Evolutionary conservation across 2,113 vertebrate genomes (phyloP).

Genomic region (Geococcyx californianus): DNA sequence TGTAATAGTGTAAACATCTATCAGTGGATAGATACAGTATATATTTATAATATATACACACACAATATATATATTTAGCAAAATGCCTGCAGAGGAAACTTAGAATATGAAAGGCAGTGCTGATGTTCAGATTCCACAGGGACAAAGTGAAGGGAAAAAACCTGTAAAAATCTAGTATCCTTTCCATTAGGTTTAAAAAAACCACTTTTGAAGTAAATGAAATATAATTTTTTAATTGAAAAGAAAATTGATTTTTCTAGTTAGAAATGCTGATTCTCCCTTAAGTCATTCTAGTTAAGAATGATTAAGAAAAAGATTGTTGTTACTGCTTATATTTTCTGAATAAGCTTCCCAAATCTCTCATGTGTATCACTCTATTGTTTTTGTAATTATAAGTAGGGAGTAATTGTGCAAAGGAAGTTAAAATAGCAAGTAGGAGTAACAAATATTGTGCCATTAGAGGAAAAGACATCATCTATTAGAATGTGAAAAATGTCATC

Average conservation of each 20-base stretch:
- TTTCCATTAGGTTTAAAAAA: conserved; percentile 11
- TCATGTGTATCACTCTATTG: conserved; percentile 29
- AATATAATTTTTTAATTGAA: conserved; percentile 53
- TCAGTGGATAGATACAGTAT: conserved; percentile 56
- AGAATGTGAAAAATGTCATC: not conserved
- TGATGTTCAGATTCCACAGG: conserved; percentile 17
- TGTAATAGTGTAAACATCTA: conserved; percentile 58
- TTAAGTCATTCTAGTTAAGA: conserved; percentile 52
- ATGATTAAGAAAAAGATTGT: conserved; percentile 44
- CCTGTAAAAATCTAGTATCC: not conserved
- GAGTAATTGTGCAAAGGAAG: conserved; percentile 42
- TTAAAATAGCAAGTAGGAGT: conserved; percentile 49
- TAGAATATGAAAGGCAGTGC: conserved; percentile 56
- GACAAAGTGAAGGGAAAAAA: not conserved
- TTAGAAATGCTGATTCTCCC: conserved; percentile 42
- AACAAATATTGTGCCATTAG: conserved; percentile 38
- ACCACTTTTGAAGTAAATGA: conserved; percentile 1
- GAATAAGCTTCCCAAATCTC: conserved; percentile 45
- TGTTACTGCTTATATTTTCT: conserved; percentile 56
- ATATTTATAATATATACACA: conserved; percentile 70
- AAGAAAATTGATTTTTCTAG: conserved; percentile 63
- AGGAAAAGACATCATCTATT: not conserved
- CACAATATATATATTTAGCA: conserved; percentile 44
- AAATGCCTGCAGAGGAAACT: conserved; percentile 54
- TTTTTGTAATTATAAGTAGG: conserved; percentile 61